phyloP scores from a whole-genome alignment of 2,888 invertebrate species.

The Rugalucina vietnamica region DNA sequence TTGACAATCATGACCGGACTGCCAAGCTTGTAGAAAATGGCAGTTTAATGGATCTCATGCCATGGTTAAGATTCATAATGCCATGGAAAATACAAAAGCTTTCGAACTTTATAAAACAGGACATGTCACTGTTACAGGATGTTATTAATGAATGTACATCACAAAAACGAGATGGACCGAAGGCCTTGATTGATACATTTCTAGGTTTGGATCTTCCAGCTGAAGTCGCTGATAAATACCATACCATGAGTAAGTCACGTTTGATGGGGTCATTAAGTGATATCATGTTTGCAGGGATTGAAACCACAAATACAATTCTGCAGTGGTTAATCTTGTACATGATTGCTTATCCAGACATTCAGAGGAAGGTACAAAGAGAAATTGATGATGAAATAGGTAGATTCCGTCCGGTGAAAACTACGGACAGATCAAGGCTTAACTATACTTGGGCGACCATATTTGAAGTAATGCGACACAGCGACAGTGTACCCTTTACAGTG shows the following conservation, averaged over 20 bases:
- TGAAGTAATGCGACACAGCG: constrained; percentile 63
- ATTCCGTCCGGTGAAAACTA: constrained; percentile 36
- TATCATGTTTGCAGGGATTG: constrained; percentile 68
- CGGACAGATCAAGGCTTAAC: constrained; percentile 54
- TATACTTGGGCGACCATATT: constrained; percentile 65
- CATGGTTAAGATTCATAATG: constrained; percentile 60
- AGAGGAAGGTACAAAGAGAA: constrained; percentile 66
- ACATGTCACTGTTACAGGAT: no score
- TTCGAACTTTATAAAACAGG: constrained; percentile 15
- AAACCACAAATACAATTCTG: constrained; percentile 62
- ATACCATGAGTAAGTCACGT: no score
- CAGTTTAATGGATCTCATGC: constrained; percentile 64
- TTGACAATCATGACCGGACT: background rate
- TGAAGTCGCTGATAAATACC: background rate
- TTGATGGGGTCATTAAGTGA: constrained; percentile 59
- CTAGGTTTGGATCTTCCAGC: constrained; percentile 45
- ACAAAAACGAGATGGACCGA: constrained; percentile 43
- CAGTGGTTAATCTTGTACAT: constrained; percentile 64
- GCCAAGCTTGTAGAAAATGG: constrained; percentile 51
- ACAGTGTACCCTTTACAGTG: constrained; percentile 62
- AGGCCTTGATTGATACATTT: constrained; percentile 67
- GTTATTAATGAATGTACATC: constrained; percentile 9
- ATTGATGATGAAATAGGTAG: constrained; percentile 64
- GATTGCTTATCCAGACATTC: constrained; percentile 61
- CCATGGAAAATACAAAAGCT: constrained; percentile 52